A percentile compares a stretch with the other conserved stretches of the same genome.
These are phyloP conservation scores for Enoplosus armatus DNA, from an alignment of 2,797 vertebrate species.

Conservation along the genomic window DNA sequence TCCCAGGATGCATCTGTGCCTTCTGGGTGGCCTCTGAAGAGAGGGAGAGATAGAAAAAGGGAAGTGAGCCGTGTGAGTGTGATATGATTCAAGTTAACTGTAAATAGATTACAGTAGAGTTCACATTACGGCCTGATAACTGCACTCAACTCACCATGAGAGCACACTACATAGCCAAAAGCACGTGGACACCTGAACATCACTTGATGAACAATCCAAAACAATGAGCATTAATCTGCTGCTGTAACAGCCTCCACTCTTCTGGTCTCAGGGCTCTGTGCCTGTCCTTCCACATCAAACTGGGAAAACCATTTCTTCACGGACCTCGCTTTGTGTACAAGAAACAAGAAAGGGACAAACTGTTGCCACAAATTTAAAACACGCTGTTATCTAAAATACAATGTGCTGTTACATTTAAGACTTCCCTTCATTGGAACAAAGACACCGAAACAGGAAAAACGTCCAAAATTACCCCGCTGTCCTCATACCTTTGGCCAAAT, in stretches of 20 bases:
- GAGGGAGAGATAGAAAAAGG: background rate
- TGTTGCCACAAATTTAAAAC: background rate
- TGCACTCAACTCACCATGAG: background rate
- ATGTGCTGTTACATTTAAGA: background rate
- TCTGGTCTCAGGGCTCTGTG: background rate
- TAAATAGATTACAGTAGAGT: conserved; percentile 41
- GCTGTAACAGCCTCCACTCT: background rate
- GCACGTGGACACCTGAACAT: background rate
- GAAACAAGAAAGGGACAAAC: background rate
- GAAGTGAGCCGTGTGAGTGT: background rate
- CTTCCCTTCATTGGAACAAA: background rate
- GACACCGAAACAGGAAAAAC: no score
- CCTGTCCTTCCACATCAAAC: background rate
- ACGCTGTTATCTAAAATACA: background rate
- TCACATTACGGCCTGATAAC: conserved; percentile 42
- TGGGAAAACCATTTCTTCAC: background rate
- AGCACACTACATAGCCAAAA: background rate
- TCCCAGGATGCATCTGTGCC: conserved; percentile 74
- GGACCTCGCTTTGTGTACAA: background rate
- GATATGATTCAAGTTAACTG: conserved; percentile 21
- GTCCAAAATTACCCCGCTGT: background rate
- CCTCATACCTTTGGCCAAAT: background rate
- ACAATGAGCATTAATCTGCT: background rate
- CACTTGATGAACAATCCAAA: background rate
- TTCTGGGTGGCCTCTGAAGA: conserved; percentile 80